Evolutionary conservation across 2,113 vertebrate species (phyloP).

Genomic region (Saccopteryx bilineata): DNA sequence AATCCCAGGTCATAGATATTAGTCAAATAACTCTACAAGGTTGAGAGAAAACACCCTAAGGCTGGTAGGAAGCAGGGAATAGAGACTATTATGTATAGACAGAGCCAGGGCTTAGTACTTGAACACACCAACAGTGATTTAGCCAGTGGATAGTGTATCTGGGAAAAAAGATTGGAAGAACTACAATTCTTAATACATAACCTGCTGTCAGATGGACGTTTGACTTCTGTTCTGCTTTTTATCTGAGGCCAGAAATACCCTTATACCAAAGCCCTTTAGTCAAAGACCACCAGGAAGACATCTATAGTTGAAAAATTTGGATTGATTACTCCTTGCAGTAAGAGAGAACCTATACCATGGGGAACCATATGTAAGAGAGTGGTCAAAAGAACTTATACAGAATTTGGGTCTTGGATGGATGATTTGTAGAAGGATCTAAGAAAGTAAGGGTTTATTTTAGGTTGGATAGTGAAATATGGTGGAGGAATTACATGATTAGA

Average conservation of each 20-base stretch:
- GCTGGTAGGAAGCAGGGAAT: neutral
- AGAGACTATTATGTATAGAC: neutral
- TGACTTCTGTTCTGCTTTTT: neutral
- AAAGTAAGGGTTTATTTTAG: neutral
- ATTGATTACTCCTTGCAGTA: neutral
- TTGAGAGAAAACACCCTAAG: neutral
- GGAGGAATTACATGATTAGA: neutral
- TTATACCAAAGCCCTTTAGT: neutral
- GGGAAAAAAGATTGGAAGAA: neutral
- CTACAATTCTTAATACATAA: neutral
- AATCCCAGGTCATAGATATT: neutral
- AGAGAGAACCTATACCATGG: neutral
- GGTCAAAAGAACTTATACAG: neutral
- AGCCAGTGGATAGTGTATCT: neutral
- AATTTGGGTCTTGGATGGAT: constrained; percentile 10
- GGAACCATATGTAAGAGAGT: neutral
- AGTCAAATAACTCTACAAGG: neutral
- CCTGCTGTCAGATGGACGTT: neutral
- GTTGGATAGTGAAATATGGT: neutral
- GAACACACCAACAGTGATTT: neutral
- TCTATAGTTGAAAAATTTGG: neutral
- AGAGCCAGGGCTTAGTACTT: neutral
- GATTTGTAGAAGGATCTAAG: neutral
- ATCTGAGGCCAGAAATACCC: neutral
- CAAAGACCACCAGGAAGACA: neutral